Percentiles rank a stretch among this genome's conserved stretches.
phyloP scores from a whole-genome alignment of 2,888 invertebrate genomes.

The Synanthedon myopaeformis region DNA sequence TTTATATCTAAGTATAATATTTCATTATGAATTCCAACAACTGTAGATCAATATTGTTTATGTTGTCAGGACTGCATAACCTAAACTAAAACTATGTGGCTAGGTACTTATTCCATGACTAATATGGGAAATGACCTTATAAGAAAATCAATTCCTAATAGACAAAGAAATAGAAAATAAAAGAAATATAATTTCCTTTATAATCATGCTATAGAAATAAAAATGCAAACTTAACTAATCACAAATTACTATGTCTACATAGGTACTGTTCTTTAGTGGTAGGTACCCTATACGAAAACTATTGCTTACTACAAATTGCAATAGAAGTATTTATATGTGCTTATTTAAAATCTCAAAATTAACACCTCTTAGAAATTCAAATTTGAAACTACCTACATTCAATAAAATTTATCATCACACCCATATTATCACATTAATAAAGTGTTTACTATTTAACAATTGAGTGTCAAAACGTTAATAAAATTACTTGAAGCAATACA shows the following conservation, averaged over 20 bases:
- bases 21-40: too few species aligned
- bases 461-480: neutral
- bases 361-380: neutral
- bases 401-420: neutral
- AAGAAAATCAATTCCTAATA: too few species aligned
- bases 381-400: neutral
- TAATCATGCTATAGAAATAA: too few species aligned
- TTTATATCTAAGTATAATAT: too few species aligned
- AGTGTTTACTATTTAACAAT: neutral
- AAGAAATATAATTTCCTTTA: too few species aligned
- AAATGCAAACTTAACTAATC: neutral
- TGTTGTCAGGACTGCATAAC: too few species aligned
- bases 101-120: too few species aligned
- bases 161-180: too few species aligned
- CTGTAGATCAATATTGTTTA: too few species aligned
- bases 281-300: neutral
- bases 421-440: neutral
- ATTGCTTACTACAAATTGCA: neutral
- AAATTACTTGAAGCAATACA: conserved; percentile 1
- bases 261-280: neutral
- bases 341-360: neutral
- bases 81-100: too few species aligned
- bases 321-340: neutral
- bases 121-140: too few species aligned
- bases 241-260: neutral